Evolutionary conservation across 2,113 vertebrate genomes (phyloP).

Genomic region (Serinus canaria): DNA sequence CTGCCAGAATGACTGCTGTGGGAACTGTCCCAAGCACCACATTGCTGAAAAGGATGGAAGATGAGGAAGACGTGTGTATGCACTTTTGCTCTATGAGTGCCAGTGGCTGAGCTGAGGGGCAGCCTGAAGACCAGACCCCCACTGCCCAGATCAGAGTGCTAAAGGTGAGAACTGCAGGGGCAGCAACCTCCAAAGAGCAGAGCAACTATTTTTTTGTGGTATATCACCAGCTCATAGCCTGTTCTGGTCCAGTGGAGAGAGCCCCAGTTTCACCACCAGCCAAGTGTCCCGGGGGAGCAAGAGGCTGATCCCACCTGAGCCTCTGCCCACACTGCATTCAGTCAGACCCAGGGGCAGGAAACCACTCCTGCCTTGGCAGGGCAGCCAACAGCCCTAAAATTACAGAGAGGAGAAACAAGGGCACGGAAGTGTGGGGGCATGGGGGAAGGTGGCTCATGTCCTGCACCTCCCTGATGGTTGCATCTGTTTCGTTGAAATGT

Average conservation of each 20-base stretch:
- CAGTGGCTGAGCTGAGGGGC: background rate
- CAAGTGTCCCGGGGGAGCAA: background rate
- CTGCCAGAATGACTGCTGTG: background rate
- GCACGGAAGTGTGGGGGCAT: background rate
- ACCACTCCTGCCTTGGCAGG: accelerated
- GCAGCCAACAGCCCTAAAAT: background rate
- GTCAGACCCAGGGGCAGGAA: background rate
- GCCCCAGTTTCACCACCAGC: background rate
- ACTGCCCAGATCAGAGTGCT: accelerated
- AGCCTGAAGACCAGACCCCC: background rate
- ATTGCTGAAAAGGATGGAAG: background rate
- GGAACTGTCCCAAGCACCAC: background rate
- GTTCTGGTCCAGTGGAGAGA: background rate
- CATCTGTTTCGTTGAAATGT: background rate
- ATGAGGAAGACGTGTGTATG: accelerated
- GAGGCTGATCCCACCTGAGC: background rate
- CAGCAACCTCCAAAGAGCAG: background rate
- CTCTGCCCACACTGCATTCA: background rate
- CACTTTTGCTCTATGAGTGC: background rate
- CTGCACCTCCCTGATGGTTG: background rate
- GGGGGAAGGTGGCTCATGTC: background rate
- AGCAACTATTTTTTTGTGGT: background rate
- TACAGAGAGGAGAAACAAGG: background rate
- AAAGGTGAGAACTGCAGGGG: background rate
- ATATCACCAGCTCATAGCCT: background rate